A percentile compares a stretch with the other conserved stretches of the same genome.
Conservation (phyloP, 1,140 invertebrate genomes). For the Cyclina sinensis region DNA sequence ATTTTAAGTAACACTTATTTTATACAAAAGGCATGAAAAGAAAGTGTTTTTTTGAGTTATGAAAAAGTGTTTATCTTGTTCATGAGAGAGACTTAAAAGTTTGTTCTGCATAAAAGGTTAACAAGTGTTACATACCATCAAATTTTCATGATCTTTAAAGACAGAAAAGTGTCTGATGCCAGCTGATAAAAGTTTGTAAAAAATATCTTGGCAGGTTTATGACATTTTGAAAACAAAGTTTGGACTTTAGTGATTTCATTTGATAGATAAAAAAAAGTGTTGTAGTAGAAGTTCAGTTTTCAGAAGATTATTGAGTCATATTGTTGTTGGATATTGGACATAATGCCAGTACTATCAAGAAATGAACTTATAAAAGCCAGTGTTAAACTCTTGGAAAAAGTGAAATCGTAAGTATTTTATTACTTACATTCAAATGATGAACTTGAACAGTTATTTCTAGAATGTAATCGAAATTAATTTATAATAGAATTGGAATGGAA, state of each 20-base stretch:
- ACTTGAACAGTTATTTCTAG: too few species aligned
- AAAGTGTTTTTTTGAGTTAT: too few species aligned
- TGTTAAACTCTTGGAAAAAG: constrained; percentile 56
- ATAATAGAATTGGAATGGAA: too few species aligned
- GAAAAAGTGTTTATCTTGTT: too few species aligned
- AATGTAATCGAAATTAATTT: too few species aligned
- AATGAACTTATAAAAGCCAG: constrained; percentile 64
- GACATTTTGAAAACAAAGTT: neutral
- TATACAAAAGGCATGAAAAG: too few species aligned
- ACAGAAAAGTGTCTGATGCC: neutral
- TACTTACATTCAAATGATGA: too few species aligned
- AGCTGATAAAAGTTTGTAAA: neutral
- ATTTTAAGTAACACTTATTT: neutral
- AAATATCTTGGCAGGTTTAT: neutral
- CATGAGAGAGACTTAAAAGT: too few species aligned
- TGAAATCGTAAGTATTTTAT: constrained; percentile 61
- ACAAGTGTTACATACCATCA: neutral
- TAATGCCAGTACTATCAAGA: constrained; percentile 59
- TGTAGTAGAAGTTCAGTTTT: too few species aligned
- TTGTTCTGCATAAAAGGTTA: neutral
- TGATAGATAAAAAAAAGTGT: too few species aligned
- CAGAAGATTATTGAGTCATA: too few species aligned
- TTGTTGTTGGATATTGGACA: constrained; percentile 26
- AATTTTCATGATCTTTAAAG: neutral
- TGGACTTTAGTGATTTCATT: too few species aligned